Base-by-base conservation (phyloP, 2,113 vertebrate genomes). In the Triplophysa dalaica region DNA sequence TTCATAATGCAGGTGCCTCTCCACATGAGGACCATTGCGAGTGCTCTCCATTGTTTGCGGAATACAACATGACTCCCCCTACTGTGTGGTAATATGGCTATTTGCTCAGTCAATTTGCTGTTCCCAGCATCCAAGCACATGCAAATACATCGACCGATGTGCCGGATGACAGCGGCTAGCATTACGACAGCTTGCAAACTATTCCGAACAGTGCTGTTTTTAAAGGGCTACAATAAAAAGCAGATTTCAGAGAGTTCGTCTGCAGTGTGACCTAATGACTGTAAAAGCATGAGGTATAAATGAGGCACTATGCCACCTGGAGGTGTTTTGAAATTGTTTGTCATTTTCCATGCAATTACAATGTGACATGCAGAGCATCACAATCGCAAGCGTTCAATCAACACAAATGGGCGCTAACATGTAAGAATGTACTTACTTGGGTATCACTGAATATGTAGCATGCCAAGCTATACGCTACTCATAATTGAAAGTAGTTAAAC, bases 61-160 rank as follows among this genome's bases (percentile, higher is more conserved):
- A 88, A 89, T 85, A 88, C 87, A 85, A 88, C 90, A 88, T 83
- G 81, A 80, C 89, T 86, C 83, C 91, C 89, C 91, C 91, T 84
- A 90, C 91, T 92, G 91, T 86, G 91, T 87, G 83, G 85, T 91
- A 91, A 92, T 91, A 92, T 91, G 90, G 86, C 90, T 90, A 92
- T 92, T 93, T 91, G 89, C 89, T 91, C 90, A 93, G 88, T 90
- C 91, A 92, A 92, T 93, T 92, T 92, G 89, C 90, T 82, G 61
- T 90, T 91, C 89, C 86, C 91, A 90, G 91, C 90, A 90, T 91
- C 90, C 86, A 50, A 87, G 86, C 88, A 87, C 88, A 91, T 90
- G 90, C 89, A 91, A 88, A 93, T 90, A 90, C 90, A 85, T 85
- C 74, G 87, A 84, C 87, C 86, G 87, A 88, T 87, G 81, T 80